Base-by-base conservation (phyloP, 92 coral and sea anemone genomes). In the Paragorgia papillata region DNA sequence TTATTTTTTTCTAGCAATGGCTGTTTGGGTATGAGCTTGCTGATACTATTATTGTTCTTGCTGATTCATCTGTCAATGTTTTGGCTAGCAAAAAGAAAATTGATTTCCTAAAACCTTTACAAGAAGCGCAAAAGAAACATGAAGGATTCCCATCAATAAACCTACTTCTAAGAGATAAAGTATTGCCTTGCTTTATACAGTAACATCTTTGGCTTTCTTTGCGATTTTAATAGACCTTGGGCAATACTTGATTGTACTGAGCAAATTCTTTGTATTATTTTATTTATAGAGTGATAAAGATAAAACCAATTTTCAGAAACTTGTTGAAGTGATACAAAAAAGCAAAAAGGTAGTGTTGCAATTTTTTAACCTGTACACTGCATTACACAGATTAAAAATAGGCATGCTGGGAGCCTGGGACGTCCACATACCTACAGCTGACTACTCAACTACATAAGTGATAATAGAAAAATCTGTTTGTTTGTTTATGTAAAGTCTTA, bases 41-140 rank as follows among this genome's bases (percentile, higher is more conserved):
- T 1, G 99, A 95, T 57, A 95, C 99, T 0, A 76, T 95, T 1
- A 68, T 90, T 56, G 92, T 95, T n/a, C 81, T 95, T 20, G 85
- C 95, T 75, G 92, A 89, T 24, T 80, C 97, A 22, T 80, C 92
- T 59, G 31, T 91, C 26, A 88, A 91, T 86, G 83, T 95, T 73
- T 79, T 95, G 62, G 99, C 99, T 56, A 95, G 99, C 60, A 95
- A 95, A 74, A 95, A 95, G 95, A 95, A 95, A 81, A 84, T 91
- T 73, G 99, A 95, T 80, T 95, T 95, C 60, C 89, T 95, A 15
- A 91, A 78, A 59, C 92, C 99, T 27, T 25, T 95, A 34, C 94
- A 91, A 78, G 99, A 95, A 7, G 88, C 90, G 55, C 97, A 91
- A 61, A 89, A 91, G 73, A 95, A 91, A 69, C 73, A 82, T 9